A percentile compares a stretch with the other conserved stretches of the same genome.
Evolutionary conservation across 1,140 invertebrate genomes (phyloP).

Genomic region (Drosophila orosa): DNA sequence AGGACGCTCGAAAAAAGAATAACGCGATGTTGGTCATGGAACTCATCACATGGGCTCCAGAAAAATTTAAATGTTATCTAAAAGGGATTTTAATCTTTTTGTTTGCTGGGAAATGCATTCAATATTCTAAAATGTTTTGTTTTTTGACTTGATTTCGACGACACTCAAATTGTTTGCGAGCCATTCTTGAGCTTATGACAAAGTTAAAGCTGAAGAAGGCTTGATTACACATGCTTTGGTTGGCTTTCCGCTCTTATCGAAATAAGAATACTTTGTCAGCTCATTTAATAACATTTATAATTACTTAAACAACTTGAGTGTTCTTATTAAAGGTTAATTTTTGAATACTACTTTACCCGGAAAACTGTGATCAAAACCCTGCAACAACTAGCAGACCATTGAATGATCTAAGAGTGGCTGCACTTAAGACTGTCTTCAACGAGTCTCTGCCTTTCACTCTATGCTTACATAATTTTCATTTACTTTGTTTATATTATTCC

Average conservation of each 20-base stretch:
- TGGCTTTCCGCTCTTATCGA: background rate
- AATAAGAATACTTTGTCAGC: slow-evolving; percentile 3
- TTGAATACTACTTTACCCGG: slow-evolving; percentile 14
- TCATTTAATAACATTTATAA: background rate
- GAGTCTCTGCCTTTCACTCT: slow-evolving; percentile 39
- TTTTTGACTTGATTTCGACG: background rate
- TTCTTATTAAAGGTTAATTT: background rate
- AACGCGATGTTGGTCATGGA: slow-evolving; percentile 2
- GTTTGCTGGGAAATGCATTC: slow-evolving; percentile 3
- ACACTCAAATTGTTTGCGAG: slow-evolving; percentile 11
- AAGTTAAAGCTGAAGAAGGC: background rate
- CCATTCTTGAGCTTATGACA: background rate
- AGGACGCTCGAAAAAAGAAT: slow-evolving; percentile 29
- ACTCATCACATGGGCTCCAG: slow-evolving; percentile 49
- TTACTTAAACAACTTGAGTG: slow-evolving; percentile 12
- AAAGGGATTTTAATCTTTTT: background rate
- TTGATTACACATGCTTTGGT: background rate
- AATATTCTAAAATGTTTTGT: background rate
- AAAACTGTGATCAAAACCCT: slow-evolving; percentile 15
- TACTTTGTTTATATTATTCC: slow-evolving; percentile 21
- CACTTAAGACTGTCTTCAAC: slow-evolving; percentile 1
- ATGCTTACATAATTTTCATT: slow-evolving; percentile 17
- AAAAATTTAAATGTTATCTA: slow-evolving; percentile 8
- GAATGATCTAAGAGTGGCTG: slow-evolving; percentile 17
- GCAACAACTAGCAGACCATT: slow-evolving; percentile 22